Conservation (phyloP, 2,113 vertebrate species). For the Neogale vison region DNA sequence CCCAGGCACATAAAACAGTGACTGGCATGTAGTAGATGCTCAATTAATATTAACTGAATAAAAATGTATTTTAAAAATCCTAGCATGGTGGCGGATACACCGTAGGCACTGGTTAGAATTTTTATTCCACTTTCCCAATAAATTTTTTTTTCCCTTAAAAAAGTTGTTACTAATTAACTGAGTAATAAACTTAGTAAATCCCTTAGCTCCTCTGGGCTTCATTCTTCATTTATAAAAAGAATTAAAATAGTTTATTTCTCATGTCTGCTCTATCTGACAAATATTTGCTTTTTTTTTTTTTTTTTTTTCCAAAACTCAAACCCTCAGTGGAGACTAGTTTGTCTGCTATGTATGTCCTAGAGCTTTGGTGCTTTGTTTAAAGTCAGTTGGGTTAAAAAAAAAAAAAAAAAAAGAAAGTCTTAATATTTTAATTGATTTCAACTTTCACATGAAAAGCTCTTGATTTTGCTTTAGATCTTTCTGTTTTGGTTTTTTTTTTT, state of each 20-base stretch:
- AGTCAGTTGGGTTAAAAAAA: not conserved
- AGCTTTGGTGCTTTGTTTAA: not conserved
- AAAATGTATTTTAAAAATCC: not conserved
- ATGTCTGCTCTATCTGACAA: not conserved
- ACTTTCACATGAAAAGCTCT: not conserved
- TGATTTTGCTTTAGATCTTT: too few species aligned
- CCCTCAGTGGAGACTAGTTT: not conserved
- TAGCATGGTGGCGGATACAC: not conserved
- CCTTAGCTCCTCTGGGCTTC: not conserved
- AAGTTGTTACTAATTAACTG: not conserved
- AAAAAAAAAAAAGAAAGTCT: not conserved
- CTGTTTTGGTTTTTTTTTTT: not conserved
- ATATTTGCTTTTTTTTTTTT: not conserved
- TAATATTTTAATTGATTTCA: not conserved
- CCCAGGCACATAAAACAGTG: not conserved
- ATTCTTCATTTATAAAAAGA: not conserved
- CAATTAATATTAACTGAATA: not conserved
- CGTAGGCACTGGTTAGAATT: not conserved
- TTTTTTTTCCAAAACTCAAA: not conserved
- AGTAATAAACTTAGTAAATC: constrained; percentile 13
- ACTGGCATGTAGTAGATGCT: not conserved
- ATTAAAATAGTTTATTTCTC: not conserved
- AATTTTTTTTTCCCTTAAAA: not conserved
- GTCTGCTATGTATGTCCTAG: not conserved
- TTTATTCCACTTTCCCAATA: not conserved